Evolutionary conservation across 2,113 vertebrate species (phyloP), one percentile per base, ranked within the genome.

Genomic region (Platysternon megacephalum): DNA sequence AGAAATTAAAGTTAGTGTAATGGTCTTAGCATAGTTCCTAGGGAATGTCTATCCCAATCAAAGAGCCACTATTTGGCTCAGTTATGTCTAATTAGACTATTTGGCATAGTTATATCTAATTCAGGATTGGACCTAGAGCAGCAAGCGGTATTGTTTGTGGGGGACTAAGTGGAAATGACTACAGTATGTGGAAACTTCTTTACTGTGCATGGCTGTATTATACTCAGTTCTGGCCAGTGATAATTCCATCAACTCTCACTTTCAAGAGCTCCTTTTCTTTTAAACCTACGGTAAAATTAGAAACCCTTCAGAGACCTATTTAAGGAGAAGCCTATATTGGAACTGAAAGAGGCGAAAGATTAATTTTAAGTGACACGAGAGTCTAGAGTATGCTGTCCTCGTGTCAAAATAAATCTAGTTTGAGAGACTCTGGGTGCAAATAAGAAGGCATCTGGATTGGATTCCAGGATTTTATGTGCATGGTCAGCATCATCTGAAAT

Each of bases 271-370:
- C 2, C 26, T 8, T 92, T 90, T 83, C n/a, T 68, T 86, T 89
- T 89, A 83, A 83, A 35, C 32, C 32, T 65, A 26, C 39, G 2
- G 29, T 17, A 48, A 93, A 93, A 74, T 1, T 19, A 11, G n/a
- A 51, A 94, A 76, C 29, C 1, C 84, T 80, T 84, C 51, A 56
- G 82, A 80, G 0, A 0, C 61, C 68, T 7, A 56, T 0, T 0
- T 39, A 87, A 22, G 0, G 1, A 93, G 92, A 89, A 86, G 1
- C 12, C 21, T 55, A 22, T 29, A 82, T 14, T 53, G 13, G 42
- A 74, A 82, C 39, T 51, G 55, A 82, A 49, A n/a, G 13, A 46
- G 56, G n/a, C 49, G n/a, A 26, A 82, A 82, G 51, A 61, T 4
- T 2, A 72, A 35, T 52, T 58, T 92, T 8, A 5, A 88, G 29